Percentiles rank a stretch among this genome's conserved stretches.
Evolutionary conservation across 1,140 invertebrate species (phyloP).

Genomic region (Drosophila obscura): DNA sequence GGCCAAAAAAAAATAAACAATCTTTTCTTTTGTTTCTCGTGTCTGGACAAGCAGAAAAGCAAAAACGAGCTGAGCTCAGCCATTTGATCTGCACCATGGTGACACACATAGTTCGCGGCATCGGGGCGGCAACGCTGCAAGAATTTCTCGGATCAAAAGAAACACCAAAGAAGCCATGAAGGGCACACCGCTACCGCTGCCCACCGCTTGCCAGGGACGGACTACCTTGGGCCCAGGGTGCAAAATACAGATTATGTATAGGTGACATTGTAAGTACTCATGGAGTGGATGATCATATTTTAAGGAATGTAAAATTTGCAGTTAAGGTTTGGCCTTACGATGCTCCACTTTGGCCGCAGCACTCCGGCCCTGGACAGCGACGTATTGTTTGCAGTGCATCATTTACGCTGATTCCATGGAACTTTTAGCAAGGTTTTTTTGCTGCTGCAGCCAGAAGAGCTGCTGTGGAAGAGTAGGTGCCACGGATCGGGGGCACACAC

Average conservation of each 20-base stretch:
- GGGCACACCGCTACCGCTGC: constrained; percentile 4
- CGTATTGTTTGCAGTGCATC: constrained; percentile 57
- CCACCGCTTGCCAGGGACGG: neutral
- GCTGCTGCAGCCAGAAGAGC: constrained; percentile 44
- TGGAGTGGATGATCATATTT: too few species aligned
- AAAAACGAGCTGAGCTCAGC: constrained; percentile 64
- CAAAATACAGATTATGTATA: too few species aligned
- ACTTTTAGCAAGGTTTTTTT: constrained; percentile 65
- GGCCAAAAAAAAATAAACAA: neutral
- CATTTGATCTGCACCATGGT: neutral
- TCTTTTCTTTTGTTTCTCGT: constrained; percentile 30
- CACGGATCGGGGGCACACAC: constrained; percentile 59
- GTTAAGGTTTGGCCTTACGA: neutral
- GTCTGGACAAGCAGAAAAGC: constrained; percentile 29
- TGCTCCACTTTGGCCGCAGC: neutral
- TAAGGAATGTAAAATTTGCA: neutral
- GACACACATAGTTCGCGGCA: neutral
- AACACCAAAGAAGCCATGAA: constrained; percentile 3
- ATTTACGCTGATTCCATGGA: constrained; percentile 69
- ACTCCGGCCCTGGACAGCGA: constrained; percentile 12
- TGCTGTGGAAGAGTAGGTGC: constrained; percentile 35
- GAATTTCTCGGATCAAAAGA: constrained; percentile 21
- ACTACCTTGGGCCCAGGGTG: neutral
- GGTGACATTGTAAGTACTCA: too few species aligned
- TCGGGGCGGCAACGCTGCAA: constrained; percentile 34